Base-by-base conservation (phyloP, 2,113 vertebrate species). In the Percina caprodes region DNA sequence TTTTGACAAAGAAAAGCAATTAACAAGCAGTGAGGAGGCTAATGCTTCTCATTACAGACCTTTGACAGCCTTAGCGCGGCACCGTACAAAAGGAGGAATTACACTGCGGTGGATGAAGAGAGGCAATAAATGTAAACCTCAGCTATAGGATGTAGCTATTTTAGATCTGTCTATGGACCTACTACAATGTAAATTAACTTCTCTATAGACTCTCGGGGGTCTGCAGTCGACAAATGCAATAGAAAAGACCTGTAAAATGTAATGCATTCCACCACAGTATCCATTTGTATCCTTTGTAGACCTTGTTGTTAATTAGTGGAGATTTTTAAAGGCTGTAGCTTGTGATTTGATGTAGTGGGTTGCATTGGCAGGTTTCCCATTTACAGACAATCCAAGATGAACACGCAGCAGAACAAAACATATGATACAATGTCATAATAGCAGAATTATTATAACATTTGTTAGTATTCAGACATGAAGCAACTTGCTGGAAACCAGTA, bases 1-100 rank as follows among this genome's bases (percentile, higher is more conserved):
- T 87, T 88, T 73, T 80, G 81, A 95, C 92, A 92, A 93, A 92
- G 87, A 83, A 92, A 94, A 92, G 88, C 74, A 93, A 94, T 94
- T 93, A 94, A 89, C 39, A 77, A 24, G 69, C 63, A 80, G 69
- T 45, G 84, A 86, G 69, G 81, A 82, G 69, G 77, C 74, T 80
- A 74, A 86, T 86, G 74, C 84, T 84, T 72, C 74, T 78, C 83
- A 88, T 91, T 93, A 91, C 39, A 76, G 81, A 92, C 68, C 81
- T 79, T 74, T 85, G 86, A 88, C 85, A 69, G 79, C 74, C n/a
- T 71, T 9, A 54, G 85, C 39, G 45, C 71, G 67, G 56, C 55
- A 2, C 80, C 11, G 33, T 21, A 90, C 76, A 88, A 91, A 90
- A 91, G 74, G 78, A 88, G 39, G 66, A 70, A 90, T 86, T 83